phyloP scores from a whole-genome alignment of 2,113 vertebrate genomes.

The Rhea pennata region DNA sequence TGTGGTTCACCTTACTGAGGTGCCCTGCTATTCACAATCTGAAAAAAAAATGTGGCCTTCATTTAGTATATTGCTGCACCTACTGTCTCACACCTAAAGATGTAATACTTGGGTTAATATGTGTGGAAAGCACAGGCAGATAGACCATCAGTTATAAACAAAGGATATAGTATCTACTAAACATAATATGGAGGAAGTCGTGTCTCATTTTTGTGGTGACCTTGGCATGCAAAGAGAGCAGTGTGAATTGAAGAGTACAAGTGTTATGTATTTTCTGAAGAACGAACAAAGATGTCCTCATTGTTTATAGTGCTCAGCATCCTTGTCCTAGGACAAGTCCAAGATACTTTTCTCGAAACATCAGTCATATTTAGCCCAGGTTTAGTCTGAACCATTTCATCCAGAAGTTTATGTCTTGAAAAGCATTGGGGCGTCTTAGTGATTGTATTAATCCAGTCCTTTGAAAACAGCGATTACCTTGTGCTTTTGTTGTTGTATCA shows the following conservation, averaged over 20 bases:
- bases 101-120: rapidly evolving
- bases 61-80: neutral
- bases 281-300: neutral
- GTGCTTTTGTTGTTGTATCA: neutral
- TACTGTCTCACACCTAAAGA: neutral
- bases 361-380: neutral
- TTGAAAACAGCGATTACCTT: neutral
- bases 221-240: neutral
- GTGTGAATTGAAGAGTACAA: neutral
- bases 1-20: neutral
- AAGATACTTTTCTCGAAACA: neutral
- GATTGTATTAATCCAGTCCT: neutral
- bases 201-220: neutral
- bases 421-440: neutral
- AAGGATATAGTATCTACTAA: neutral
- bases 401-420: neutral
- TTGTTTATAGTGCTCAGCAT: neutral
- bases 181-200: neutral
- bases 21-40: neutral
- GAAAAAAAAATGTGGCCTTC: neutral
- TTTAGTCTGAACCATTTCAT: constrained; percentile 7
- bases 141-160: neutral
- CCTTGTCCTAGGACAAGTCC: neutral
- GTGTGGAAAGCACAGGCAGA: rapidly evolving
- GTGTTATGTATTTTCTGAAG: neutral